A percentile compares a stretch with the other conserved stretches of the same genome.
Evolutionary conservation across 2,797 vertebrate genomes (phyloP).

Genomic region (Acanthopagrus latus): DNA sequence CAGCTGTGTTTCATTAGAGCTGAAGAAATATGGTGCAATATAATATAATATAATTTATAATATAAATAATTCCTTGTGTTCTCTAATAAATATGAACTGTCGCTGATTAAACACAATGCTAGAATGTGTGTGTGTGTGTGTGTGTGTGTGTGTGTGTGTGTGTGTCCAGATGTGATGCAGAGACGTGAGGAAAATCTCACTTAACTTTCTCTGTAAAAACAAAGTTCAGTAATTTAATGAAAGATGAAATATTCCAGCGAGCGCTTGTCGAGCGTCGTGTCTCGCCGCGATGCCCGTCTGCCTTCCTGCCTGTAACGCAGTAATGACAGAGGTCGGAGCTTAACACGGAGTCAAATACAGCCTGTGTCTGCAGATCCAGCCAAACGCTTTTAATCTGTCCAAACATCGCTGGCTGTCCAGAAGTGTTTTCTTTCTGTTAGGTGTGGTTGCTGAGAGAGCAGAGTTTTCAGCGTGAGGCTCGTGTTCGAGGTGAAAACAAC

Average conservation of each 20-base stretch:
- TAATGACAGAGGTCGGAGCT: constrained; percentile 26
- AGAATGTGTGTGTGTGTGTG: neutral
- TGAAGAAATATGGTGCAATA: too few relatives aligned
- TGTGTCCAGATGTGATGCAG: neutral
- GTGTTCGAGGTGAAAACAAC: neutral
- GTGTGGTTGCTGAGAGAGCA: constrained; percentile 46
- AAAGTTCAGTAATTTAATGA: constrained; percentile 31
- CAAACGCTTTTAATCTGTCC: constrained; percentile 27
- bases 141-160: neutral
- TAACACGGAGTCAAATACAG: constrained; percentile 39
- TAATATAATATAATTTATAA: too few relatives aligned
- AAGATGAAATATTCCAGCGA: constrained; percentile 18
- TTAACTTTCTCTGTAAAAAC: constrained; percentile 19
- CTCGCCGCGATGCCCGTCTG: constrained; percentile 2
- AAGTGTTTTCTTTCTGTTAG: constrained; percentile 44
- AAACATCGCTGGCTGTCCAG: constrained; percentile 33
- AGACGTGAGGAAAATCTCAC: neutral
- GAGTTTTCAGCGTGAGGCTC: constrained; percentile 14
- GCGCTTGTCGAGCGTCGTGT: constrained; percentile 22
- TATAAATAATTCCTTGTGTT: too few relatives aligned
- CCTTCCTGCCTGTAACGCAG: constrained; percentile 23
- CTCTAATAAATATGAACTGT: neutral
- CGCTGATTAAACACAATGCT: neutral
- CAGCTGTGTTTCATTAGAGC: too few relatives aligned
- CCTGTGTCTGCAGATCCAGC: constrained; percentile 38